A percentile compares a stretch with the other conserved stretches of the same genome.
These are phyloP conservation scores for Synodontis membranacea DNA, from an alignment of 2,113 vertebrate genomes.

Conservation along the genomic window DNA sequence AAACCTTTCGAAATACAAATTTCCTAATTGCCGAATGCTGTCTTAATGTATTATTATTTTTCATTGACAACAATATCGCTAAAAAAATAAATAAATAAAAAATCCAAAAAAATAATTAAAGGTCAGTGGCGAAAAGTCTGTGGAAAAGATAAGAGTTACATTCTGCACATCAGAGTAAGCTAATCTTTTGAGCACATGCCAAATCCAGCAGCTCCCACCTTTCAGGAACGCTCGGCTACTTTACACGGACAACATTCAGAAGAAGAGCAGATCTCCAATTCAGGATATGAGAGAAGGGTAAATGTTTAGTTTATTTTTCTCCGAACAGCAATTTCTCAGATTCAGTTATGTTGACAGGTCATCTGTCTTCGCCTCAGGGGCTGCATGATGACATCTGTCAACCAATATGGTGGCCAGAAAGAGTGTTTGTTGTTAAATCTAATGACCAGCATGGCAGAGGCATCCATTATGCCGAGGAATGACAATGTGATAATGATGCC, in stretches of 20 bases:
- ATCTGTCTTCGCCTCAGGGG: constrained; percentile 71
- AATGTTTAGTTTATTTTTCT: constrained; percentile 50
- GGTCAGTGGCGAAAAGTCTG: background rate
- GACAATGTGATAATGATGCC: constrained; percentile 62
- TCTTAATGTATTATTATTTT: background rate
- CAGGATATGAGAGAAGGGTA: constrained; percentile 33
- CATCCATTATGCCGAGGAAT: constrained; percentile 56
- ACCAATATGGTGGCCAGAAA: constrained; percentile 68
- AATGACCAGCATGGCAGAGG: constrained; percentile 66
- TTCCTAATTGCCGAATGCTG: background rate
- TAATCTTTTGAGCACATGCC: background rate
- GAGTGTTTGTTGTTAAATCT: constrained; percentile 66
- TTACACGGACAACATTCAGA: background rate
- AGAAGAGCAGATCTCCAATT: background rate
- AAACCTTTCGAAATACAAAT: background rate
- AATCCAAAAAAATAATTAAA: background rate
- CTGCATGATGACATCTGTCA: constrained; percentile 71
- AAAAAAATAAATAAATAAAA: background rate
- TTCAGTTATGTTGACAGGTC: constrained; percentile 72
- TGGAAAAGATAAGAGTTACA: background rate
- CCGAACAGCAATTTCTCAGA: constrained; percentile 67
- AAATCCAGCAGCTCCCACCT: background rate
- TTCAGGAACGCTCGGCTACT: background rate
- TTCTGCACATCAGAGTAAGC: background rate
- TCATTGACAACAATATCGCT: background rate